Evolutionary conservation across 1,140 invertebrate genomes (phyloP).

Genomic region (Globodera rostochiensis): DNA sequence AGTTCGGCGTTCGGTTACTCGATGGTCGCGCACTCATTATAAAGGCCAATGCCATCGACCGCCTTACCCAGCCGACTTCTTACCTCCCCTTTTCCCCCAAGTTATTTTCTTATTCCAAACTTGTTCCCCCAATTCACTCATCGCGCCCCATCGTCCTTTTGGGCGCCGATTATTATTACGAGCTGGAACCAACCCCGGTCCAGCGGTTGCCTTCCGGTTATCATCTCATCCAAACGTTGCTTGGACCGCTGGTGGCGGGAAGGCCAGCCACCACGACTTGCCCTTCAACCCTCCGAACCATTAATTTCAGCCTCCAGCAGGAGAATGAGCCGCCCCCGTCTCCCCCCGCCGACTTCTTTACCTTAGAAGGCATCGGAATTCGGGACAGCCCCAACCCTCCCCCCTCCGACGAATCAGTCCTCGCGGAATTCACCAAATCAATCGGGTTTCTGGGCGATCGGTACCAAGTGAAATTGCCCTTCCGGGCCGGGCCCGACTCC

Average conservation of each 20-base stretch:
- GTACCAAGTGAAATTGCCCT: not conserved
- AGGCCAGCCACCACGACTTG: too few relatives aligned
- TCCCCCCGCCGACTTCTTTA: conserved; percentile 4
- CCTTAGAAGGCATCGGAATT: not conserved
- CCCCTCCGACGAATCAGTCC: not conserved
- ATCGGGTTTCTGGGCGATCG: not conserved
- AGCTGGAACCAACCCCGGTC: not conserved
- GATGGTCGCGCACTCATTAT: not conserved
- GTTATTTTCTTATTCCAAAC: not conserved
- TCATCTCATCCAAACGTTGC: not conserved
- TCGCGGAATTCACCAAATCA: not conserved
- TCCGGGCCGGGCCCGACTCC: not conserved
- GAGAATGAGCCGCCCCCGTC: not conserved
- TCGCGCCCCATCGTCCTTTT: not conserved
- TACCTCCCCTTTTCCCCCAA: not conserved
- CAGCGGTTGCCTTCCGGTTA: not conserved
- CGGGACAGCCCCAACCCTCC: not conserved
- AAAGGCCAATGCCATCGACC: not conserved
- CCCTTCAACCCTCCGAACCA: not conserved
- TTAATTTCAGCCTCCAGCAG: not conserved
- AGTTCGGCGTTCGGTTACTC: not conserved
- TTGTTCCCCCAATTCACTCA: not conserved
- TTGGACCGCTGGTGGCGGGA: not conserved
- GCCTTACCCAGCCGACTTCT: not conserved
- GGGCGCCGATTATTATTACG: conserved; percentile 8